A percentile compares a stretch with the other conserved stretches of the same genome.
Evolutionary conservation across 2,888 invertebrate genomes (phyloP).

Genomic region (Scaptomyza tumidula): DNA sequence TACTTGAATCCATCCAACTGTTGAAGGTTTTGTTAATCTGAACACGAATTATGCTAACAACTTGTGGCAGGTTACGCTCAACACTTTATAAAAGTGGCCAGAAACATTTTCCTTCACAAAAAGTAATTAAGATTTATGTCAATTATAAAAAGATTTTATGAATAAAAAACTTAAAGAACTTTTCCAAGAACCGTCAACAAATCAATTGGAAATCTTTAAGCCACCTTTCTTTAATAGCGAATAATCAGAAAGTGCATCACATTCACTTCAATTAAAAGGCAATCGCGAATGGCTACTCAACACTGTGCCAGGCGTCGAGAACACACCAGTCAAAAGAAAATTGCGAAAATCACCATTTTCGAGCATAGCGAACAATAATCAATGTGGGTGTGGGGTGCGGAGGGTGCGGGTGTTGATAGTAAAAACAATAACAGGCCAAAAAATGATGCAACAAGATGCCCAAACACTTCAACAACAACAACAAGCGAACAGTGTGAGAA

Average conservation of each 20-base stretch:
- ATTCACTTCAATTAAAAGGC: conserved; percentile 28
- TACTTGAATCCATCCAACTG: neutral
- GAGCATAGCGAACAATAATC: conserved; percentile 26
- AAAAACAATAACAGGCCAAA: conserved; percentile 38
- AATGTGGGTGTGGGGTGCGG: neutral
- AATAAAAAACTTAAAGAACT: no score
- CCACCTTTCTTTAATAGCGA: no score
- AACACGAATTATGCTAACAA: conserved; percentile 28
- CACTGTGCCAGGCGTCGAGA: conserved; percentile 3
- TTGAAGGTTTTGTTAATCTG: conserved; percentile 24
- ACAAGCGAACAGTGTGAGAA: conserved; percentile 16
- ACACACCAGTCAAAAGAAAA: neutral
- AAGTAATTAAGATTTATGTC: neutral
- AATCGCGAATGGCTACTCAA: neutral
- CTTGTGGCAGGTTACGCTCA: neutral
- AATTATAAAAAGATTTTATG: neutral
- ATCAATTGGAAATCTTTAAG: neutral
- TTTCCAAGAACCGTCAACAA: neutral
- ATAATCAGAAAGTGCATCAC: neutral
- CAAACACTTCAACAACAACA: conserved; percentile 13
- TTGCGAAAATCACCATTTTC: conserved; percentile 31
- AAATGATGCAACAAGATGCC: conserved; percentile 22
- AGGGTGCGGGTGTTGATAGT: conserved; percentile 3
- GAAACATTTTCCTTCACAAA: neutral
- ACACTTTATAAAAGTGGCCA: neutral